Percentiles rank a stretch among this genome's conserved stretches.
phyloP scores from a whole-genome alignment of 2,888 invertebrate genomes.

The Amblyjoppa proteus region DNA sequence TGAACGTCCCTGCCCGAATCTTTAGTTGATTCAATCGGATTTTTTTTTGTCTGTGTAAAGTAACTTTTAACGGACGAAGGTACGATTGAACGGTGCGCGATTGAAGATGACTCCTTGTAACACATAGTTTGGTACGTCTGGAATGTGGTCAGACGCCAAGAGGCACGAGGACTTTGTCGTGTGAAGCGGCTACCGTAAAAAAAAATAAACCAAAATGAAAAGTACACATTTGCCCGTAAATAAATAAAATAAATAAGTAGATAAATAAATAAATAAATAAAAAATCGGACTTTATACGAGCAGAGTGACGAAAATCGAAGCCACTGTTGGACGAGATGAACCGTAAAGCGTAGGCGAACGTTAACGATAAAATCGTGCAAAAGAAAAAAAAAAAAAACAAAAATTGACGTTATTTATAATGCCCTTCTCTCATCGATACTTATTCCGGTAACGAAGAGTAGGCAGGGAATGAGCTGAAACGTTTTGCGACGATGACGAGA shows the following conservation, averaged over 20 bases:
- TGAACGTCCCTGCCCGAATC: too few species aligned
- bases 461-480: constrained; percentile 4
- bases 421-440: constrained; percentile 3
- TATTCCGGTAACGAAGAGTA: not conserved
- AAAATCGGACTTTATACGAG: not conserved
- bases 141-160: constrained; percentile 9
- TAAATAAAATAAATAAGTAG: not conserved
- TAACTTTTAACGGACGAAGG: too few species aligned
- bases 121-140: constrained; percentile 24
- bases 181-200: constrained; percentile 29
- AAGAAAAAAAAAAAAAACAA: not conserved
- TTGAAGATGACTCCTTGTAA: constrained; percentile 6
- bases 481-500: constrained; percentile 21
- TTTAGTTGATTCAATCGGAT: too few species aligned
- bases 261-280: too few species aligned
- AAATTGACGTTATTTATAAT: not conserved
- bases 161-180: not conserved
- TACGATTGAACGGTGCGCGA: too few species aligned
- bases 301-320: not conserved
- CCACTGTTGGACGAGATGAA: not conserved
- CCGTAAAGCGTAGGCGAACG: not conserved
- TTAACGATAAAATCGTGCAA: not conserved
- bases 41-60: too few species aligned
- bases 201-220: not conserved
- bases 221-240: not conserved